Evolutionary conservation across 2,888 invertebrate species (phyloP).

Genomic region (Heliconius charithonia): DNA sequence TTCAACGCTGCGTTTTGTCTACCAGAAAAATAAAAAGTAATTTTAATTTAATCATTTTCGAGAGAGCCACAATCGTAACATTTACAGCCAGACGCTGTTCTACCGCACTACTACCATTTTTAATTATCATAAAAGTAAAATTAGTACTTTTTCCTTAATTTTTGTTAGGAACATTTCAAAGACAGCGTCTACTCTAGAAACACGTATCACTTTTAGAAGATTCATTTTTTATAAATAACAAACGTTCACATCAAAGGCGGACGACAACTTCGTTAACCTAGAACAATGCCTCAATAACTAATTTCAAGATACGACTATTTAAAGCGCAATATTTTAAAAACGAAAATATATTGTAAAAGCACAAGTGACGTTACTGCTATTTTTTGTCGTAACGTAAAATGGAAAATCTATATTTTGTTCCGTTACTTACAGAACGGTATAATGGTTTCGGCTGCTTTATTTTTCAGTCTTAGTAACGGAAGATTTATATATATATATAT

Average conservation of each 20-base stretch:
- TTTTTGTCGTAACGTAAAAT: no score
- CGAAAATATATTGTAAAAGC: background rate
- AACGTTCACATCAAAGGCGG: conserved; percentile 38
- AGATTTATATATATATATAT: no score
- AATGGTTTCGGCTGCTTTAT: no score
- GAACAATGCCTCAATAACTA: conserved; percentile 41
- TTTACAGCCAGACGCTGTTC: background rate
- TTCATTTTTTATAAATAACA: conserved; percentile 29
- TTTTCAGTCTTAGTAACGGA: no score
- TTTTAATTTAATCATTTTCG: no score
- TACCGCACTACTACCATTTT: background rate
- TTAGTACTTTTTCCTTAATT: background rate
- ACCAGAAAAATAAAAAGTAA: background rate
- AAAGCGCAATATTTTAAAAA: background rate
- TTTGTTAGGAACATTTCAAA: background rate
- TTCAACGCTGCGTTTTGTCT: background rate
- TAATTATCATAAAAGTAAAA: background rate
- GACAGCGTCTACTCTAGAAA: conserved; percentile 1
- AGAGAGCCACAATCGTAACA: background rate
- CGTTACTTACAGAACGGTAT: no score
- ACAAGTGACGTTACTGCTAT: background rate
- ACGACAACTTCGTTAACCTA: conserved; percentile 37
- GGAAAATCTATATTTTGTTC: no score
- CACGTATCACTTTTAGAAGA: conserved; percentile 20
- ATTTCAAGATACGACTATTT: conserved; percentile 19